Evolutionary conservation across 2,888 invertebrate genomes (phyloP).

Genomic region (Ochlodes sylvanus): DNA sequence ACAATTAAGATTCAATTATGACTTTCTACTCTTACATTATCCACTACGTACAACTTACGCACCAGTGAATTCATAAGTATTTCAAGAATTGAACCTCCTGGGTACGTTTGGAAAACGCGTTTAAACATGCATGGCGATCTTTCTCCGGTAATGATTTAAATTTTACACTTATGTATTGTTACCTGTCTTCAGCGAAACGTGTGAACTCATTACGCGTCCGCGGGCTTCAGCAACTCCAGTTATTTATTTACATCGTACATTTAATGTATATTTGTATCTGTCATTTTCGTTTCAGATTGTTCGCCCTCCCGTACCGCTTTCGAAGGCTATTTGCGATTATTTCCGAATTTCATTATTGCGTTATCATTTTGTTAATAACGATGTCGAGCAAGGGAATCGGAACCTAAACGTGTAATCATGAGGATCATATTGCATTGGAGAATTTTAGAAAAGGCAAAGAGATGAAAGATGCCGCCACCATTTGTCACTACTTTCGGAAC

Average conservation of each 20-base stretch:
- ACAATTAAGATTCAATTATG: too few species aligned
- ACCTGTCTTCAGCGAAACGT: constrained; percentile 2
- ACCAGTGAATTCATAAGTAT: too few species aligned
- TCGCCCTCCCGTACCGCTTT: constrained; percentile 58
- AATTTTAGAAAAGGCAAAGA: constrained; percentile 53
- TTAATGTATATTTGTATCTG: constrained; percentile 42
- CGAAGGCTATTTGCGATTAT: constrained; percentile 79
- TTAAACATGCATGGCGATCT: not conserved
- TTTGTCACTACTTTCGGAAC: constrained; percentile 82
- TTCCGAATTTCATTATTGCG: constrained; percentile 79
- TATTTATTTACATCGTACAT: constrained; percentile 27
- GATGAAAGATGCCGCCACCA: constrained; percentile 82
- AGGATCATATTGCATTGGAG: constrained; percentile 54
- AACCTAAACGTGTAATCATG: constrained; percentile 48
- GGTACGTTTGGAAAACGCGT: too few species aligned
- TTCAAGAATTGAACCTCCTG: too few species aligned
- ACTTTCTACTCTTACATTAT: too few species aligned
- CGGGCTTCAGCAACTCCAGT: not conserved
- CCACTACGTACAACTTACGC: too few species aligned
- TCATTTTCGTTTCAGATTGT: constrained; percentile 65
- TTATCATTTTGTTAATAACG: constrained; percentile 74
- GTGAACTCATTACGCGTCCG: not conserved
- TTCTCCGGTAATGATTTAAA: constrained; percentile 49
- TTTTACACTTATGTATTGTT: constrained; percentile 29
- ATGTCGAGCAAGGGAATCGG: constrained; percentile 10